Conservation (phyloP, 2,888 invertebrate genomes). For the Lasioglossum pauxillum region DNA sequence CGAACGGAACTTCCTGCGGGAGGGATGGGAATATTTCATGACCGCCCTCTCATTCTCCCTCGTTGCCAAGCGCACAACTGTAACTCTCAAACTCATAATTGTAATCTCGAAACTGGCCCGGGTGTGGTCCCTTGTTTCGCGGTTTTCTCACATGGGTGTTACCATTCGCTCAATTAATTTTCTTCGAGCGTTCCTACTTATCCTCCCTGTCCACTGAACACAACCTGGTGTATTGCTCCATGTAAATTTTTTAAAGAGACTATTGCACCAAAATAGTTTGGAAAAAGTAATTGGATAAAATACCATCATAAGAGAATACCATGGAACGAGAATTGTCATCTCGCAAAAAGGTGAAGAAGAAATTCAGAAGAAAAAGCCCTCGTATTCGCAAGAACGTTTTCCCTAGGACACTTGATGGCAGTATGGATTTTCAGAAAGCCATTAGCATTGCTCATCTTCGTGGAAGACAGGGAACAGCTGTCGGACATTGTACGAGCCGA, state of each 20-base stretch:
- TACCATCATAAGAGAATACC: background rate
- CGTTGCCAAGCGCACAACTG: constrained; percentile 28
- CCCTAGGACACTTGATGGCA: no score
- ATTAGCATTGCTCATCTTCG: background rate
- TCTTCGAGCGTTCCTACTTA: background rate
- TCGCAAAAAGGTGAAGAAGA: background rate
- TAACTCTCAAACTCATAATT: constrained; percentile 39
- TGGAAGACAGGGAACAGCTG: background rate
- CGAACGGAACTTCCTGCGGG: constrained; percentile 48
- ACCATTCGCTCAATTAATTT: background rate
- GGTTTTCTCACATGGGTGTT: background rate
- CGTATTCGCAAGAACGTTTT: background rate
- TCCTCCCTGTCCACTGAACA: background rate
- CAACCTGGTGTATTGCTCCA: background rate
- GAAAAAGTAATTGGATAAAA: background rate
- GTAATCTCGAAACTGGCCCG: constrained; percentile 22
- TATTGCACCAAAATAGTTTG: background rate
- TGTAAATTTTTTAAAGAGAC: background rate
- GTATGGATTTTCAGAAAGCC: background rate
- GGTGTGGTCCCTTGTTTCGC: background rate
- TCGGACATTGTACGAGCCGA: background rate
- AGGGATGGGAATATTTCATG: constrained; percentile 61
- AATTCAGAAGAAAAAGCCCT: background rate
- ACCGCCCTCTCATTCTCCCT: constrained; percentile 22
- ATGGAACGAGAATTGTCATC: background rate